Percentiles rank a stretch among this genome's conserved stretches.
Conservation (phyloP, 2,113 vertebrate species). For the Pyxicephalus adspersus region DNA sequence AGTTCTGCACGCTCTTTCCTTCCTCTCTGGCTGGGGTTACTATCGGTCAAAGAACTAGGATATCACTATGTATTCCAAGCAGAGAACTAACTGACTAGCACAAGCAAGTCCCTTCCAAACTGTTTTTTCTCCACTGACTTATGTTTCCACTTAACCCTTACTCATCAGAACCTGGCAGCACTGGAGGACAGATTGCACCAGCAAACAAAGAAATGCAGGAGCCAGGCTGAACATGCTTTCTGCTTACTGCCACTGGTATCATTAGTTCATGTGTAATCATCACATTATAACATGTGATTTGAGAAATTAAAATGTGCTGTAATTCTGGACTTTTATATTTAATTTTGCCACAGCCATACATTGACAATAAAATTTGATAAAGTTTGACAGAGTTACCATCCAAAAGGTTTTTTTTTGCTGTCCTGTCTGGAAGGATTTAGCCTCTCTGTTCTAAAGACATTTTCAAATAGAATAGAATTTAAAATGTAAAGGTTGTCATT, state of each 20-base stretch:
- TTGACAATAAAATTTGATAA: too few species aligned
- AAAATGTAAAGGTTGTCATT: too few species aligned
- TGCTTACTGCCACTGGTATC: not conserved
- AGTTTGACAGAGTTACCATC: too few species aligned
- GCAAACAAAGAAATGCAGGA: not conserved
- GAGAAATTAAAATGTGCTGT: too few species aligned
- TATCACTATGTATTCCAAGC: constrained; percentile 38
- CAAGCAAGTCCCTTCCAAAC: constrained; percentile 24
- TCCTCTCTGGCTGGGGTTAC: constrained; percentile 43
- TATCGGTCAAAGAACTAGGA: constrained; percentile 46
- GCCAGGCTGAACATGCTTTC: not conserved
- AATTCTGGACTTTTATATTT: too few species aligned
- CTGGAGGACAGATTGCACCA: constrained; percentile 14
- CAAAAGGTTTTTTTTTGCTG: too few species aligned
- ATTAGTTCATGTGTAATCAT: not conserved
- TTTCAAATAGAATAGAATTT: too few species aligned
- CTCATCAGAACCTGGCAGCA: not conserved
- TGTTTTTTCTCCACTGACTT: not conserved
- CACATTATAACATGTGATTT: not conserved
- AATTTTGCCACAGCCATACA: too few species aligned
- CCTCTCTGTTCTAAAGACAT: too few species aligned
- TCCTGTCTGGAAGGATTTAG: too few species aligned
- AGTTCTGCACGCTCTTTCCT: constrained; percentile 46
- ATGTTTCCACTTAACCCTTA: constrained; percentile 37
- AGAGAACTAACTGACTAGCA: constrained; percentile 29